Evolutionary conservation across 2,113 vertebrate genomes (phyloP).

Genomic region (Eira barbara): DNA sequence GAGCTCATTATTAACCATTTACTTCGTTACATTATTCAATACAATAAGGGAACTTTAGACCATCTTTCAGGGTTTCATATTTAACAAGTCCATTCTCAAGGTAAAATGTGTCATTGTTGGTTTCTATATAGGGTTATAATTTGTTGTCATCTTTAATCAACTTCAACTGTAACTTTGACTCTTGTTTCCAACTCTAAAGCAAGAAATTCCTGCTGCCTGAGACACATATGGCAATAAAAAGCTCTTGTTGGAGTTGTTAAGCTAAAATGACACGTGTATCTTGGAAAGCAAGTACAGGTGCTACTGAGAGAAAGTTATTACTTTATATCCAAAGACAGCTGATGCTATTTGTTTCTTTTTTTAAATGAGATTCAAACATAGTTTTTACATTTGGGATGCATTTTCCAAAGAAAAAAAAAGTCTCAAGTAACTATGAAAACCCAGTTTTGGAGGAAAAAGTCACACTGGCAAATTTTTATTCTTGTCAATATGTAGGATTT

Average conservation of each 20-base stretch:
- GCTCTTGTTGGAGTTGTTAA: conserved; percentile 72
- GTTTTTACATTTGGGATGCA: conserved; percentile 47
- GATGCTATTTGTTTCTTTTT: conserved; percentile 9
- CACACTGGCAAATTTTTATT: neutral
- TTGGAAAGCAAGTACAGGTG: conserved; percentile 74
- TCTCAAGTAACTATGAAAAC: neutral
- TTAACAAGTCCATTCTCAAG: conserved; percentile 33
- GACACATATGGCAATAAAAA: conserved; percentile 69
- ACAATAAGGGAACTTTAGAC: neutral
- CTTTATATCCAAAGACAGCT: conserved; percentile 66
- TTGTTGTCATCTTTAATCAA: conserved; percentile 46
- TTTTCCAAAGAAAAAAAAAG: conserved; percentile 56
- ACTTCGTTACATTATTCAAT: neutral
- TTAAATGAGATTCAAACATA: conserved; percentile 18
- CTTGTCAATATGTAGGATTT: neutral
- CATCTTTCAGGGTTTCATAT: neutral
- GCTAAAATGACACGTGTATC: conserved; percentile 67
- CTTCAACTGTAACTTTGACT: conserved; percentile 53
- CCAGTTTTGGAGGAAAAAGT: neutral
- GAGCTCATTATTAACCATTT: neutral
- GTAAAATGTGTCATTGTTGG: neutral
- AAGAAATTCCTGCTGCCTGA: conserved; percentile 40
- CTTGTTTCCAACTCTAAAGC: neutral
- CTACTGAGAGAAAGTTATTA: conserved; percentile 70
- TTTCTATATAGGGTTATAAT: neutral